These are phyloP conservation scores for Phortica variegata DNA, from an alignment of 1,140 invertebrate genomes.

Conservation along the genomic window DNA sequence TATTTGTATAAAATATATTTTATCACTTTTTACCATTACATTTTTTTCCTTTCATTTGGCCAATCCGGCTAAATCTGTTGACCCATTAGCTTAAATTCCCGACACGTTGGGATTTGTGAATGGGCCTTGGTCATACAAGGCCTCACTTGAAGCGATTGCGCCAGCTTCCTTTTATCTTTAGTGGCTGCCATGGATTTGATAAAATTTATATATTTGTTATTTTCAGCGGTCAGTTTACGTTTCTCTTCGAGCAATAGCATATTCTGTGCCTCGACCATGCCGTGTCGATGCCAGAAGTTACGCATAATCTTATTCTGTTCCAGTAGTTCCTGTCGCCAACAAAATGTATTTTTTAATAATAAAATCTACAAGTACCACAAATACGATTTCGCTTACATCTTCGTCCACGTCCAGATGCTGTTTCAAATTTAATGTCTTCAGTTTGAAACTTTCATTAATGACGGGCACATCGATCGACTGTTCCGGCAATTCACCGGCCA, in stretches of 20 bases:
- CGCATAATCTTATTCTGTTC: slow-evolving; percentile 24
- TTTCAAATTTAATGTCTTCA: slow-evolving; percentile 32
- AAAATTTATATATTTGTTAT: slow-evolving; percentile 37
- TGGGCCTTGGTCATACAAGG: no score
- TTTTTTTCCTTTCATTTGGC: no score
- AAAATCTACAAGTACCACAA: not conserved
- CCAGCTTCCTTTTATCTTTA: no score
- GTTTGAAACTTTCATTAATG: slow-evolving; percentile 16
- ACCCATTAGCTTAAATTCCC: no score
- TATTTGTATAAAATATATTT: no score
- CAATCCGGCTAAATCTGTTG: no score
- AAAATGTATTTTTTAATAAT: not conserved
- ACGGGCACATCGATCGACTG: slow-evolving; percentile 17
- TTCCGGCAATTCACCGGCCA: slow-evolving; percentile 29
- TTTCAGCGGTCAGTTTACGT: slow-evolving; percentile 32
- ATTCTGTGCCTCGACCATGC: slow-evolving; percentile 39
- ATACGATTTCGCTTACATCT: slow-evolving; percentile 24
- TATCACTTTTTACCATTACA: no score
- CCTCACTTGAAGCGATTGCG: no score
- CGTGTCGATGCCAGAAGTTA: slow-evolving; percentile 46
- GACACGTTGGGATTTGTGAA: no score
- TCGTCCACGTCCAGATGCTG: slow-evolving; percentile 43
- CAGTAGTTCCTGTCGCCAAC: slow-evolving; percentile 1
- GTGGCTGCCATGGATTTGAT: slow-evolving; percentile 45
- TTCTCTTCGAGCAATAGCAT: slow-evolving; percentile 39